Conservation (phyloP, 2,888 invertebrate genomes). For the Conomelus anceps region DNA sequence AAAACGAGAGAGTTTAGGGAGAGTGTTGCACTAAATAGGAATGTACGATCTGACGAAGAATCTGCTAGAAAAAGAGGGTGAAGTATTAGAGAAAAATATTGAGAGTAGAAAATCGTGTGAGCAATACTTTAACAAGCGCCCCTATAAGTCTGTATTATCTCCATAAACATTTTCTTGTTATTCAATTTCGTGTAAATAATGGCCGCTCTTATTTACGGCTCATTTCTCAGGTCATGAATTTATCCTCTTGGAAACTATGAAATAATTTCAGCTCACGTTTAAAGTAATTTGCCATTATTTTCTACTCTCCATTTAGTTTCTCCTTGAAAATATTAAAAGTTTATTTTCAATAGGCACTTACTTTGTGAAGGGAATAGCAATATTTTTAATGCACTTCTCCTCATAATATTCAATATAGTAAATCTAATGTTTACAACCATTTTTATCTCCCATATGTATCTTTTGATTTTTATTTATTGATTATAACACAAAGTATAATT, state of each 20-base stretch:
- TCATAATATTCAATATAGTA: too few relatives aligned
- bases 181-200: not conserved
- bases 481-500: too few relatives aligned
- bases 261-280: not conserved
- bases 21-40: not conserved
- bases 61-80: not conserved
- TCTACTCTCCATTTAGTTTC: too few relatives aligned
- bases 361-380: not conserved
- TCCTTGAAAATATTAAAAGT: not conserved
- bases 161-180: not conserved
- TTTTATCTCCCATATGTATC: too few relatives aligned
- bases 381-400: not conserved
- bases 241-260: not conserved
- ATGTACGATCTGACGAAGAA: not conserved
- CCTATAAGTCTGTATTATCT: not conserved
- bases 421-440: too few relatives aligned
- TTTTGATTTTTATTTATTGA: too few relatives aligned
- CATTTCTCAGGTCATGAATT: not conserved
- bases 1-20: not conserved
- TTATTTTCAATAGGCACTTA: not conserved
- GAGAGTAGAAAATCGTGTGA: not conserved
- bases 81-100: not conserved
- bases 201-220: not conserved
- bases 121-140: not conserved
- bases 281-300: not conserved